These are phyloP conservation scores for Staurois parvus DNA, from an alignment of 2,797 vertebrate genomes.

Conservation along the genomic window DNA sequence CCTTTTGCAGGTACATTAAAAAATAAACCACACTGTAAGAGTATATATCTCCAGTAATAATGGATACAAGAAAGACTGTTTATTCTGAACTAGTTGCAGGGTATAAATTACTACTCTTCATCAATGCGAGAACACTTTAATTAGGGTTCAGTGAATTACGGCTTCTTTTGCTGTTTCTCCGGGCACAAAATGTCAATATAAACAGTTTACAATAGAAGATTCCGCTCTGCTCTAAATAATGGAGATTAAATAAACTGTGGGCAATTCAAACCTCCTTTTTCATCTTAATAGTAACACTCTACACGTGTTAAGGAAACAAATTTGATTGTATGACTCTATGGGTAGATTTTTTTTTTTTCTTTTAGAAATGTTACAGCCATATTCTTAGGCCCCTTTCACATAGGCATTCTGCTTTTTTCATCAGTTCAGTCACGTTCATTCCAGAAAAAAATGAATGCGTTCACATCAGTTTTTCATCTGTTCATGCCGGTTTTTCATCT, in stretches of 20 bases:
- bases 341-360: neutral
- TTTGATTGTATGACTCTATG: neutral
- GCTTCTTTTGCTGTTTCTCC: neutral
- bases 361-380: neutral
- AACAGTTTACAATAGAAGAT: neutral
- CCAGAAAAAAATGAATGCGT: too few relatives aligned
- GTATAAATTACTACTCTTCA: neutral
- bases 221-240: neutral
- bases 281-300: neutral
- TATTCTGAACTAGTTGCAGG: neutral
- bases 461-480: too few relatives aligned
- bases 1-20: neutral
- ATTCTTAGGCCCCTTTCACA: neutral
- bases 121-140: slow-evolving; percentile 2
- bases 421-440: too few relatives aligned
- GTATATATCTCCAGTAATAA: neutral
- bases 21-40: neutral
- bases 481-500: too few relatives aligned
- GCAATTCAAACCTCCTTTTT: neutral
- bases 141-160: slow-evolving; percentile 7
- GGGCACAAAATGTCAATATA: neutral
- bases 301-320: neutral
- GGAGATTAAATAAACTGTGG: neutral
- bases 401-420: too few relatives aligned
- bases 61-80: neutral